phyloP scores from a whole-genome alignment of 2,113 vertebrate species.

The Ctenodactylus gundi region DNA sequence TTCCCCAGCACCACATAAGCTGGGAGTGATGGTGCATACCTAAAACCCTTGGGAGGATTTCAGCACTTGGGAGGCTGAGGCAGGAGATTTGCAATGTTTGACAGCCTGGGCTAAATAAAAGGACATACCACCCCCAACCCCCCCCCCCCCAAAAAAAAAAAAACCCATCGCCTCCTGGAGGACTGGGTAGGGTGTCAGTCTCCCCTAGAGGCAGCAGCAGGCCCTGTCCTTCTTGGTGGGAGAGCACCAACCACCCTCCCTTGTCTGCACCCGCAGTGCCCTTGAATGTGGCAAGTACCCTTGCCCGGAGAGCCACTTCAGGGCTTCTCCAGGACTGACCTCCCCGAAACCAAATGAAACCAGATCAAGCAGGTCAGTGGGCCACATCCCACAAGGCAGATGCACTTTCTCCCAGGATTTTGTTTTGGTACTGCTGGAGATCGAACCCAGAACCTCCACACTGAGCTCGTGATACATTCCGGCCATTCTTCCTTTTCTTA shows the following conservation, averaged over 20 bases:
- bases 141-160: no score
- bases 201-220: fast-evolving
- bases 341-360: background rate
- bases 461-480: no score
- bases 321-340: background rate
- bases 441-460: background rate
- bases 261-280: fast-evolving
- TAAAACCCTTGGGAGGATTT: no score
- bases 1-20: no score
- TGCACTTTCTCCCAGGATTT: background rate
- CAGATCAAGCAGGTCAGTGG: background rate
- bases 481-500: no score
- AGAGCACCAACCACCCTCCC: no score
- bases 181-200: background rate
- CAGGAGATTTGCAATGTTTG: no score
- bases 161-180: background rate
- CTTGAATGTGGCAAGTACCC: background rate
- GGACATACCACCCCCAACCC: no score
- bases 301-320: background rate
- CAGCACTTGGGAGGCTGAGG: no score
- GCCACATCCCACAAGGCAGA: background rate
- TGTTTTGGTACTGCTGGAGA: background rate
- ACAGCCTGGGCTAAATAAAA: no score
- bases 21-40: no score
- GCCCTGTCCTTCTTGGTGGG: background rate